A percentile compares a stretch with the other conserved stretches of the same genome.
These are phyloP conservation scores for Stylophora pistillata DNA, from an alignment of 64 coral and sea anemone species.

Conservation along the genomic window DNA sequence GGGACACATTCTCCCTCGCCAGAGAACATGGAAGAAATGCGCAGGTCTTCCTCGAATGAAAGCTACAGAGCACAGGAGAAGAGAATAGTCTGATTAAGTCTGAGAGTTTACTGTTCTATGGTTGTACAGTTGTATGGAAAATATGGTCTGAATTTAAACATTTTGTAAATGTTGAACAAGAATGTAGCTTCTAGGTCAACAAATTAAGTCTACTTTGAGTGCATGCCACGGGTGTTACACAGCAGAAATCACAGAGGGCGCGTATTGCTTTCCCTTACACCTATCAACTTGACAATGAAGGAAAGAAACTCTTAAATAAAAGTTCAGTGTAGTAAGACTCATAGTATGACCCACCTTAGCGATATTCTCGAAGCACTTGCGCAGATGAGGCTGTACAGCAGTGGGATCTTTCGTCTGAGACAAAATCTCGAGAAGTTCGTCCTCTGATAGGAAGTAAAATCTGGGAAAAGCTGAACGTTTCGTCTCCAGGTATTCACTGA, in stretches of 20 bases:
- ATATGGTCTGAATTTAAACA: too few species aligned
- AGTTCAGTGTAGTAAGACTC: not conserved
- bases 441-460: slow-evolving; percentile 98
- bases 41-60: slow-evolving; percentile 93
- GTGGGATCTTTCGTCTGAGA: slow-evolving; percentile 99
- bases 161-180: not conserved
- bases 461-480: slow-evolving; percentile 94
- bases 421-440: slow-evolving; percentile 93
- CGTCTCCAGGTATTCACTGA: slow-evolving; percentile 98
- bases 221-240: not conserved
- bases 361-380: slow-evolving; percentile 99
- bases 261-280: not conserved
- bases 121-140: too few species aligned
- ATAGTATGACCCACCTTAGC: slow-evolving; percentile 59
- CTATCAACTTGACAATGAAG: not conserved
- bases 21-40: slow-evolving; percentile 98
- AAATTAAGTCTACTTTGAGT: not conserved
- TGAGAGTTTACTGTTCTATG: too few species aligned
- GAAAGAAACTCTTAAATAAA: not conserved
- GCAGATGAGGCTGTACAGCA: slow-evolving; percentile 97
- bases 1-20: slow-evolving; percentile 93
- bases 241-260: not conserved
- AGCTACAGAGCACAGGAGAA: slow-evolving; percentile 46
- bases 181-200: not conserved
- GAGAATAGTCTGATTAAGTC: not conserved